Evolutionary conservation across 2,888 invertebrate species (phyloP).

Genomic region (Andrena praecox): DNA sequence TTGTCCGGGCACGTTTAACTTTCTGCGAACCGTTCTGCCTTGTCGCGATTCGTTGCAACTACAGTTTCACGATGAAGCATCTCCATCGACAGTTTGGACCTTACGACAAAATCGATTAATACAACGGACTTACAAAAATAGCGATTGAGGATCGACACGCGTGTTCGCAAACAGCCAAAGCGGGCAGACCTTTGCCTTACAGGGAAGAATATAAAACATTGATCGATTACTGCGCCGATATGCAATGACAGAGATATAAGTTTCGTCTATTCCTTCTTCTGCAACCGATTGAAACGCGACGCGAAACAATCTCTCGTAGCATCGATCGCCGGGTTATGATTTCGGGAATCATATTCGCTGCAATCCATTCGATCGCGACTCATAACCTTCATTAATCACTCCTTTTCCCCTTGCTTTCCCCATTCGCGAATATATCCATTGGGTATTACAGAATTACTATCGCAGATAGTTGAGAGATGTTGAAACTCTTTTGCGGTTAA

Average conservation of each 20-base stretch:
- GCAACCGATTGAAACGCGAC: neutral
- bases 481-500: too few relatives aligned
- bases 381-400: neutral
- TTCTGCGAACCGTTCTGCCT: conserved; percentile 28
- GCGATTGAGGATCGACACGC: conserved; percentile 31
- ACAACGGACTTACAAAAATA: conserved; percentile 44
- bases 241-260: conserved; percentile 29
- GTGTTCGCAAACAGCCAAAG: conserved; percentile 44
- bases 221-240: conserved; percentile 50
- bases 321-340: neutral
- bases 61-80: conserved; percentile 11
- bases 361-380: conserved; percentile 14
- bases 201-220: conserved; percentile 41
- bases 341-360: conserved; percentile 11
- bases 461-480: neutral
- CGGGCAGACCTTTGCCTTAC: conserved; percentile 47
- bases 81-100: conserved; percentile 30
- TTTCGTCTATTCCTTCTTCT: conserved; percentile 13
- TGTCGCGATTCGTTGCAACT: conserved; percentile 37
- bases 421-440: conserved; percentile 1
- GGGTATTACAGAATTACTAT: neutral
- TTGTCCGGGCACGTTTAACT: conserved; percentile 31
- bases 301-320: conserved; percentile 21
- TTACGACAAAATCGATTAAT: conserved; percentile 28
- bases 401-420: conserved; percentile 11